Percentiles rank a stretch among this genome's conserved stretches.
Evolutionary conservation across 2,888 invertebrate species (phyloP).

Genomic region (Frankliniella fusca): DNA sequence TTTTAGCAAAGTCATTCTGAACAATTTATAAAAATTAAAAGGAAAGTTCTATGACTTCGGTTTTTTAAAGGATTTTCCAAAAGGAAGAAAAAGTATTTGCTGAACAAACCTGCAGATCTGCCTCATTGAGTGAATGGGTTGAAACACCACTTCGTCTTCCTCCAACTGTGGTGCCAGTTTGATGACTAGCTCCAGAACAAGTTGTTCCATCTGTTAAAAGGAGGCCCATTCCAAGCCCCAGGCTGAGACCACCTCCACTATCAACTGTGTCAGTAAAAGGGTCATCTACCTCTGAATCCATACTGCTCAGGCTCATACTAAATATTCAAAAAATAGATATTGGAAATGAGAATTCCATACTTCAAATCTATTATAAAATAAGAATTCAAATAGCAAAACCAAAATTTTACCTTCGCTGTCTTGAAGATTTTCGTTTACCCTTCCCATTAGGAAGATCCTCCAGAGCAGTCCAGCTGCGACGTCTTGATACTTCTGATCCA

Average conservation of each 20-base stretch:
- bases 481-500: slow-evolving; percentile 56
- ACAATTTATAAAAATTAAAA: slow-evolving; percentile 37
- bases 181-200: slow-evolving; percentile 50
- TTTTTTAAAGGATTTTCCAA: neutral
- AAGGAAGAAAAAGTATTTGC: slow-evolving; percentile 32
- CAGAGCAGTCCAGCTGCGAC: slow-evolving; percentile 84
- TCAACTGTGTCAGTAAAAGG: slow-evolving; percentile 50
- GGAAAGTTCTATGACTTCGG: slow-evolving; percentile 25
- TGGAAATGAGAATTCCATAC: slow-evolving; percentile 30
- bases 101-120: slow-evolving; percentile 68
- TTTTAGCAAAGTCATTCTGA: slow-evolving; percentile 70
- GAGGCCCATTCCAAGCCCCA: slow-evolving; percentile 47
- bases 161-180: slow-evolving; percentile 48
- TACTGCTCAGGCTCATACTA: slow-evolving; percentile 69
- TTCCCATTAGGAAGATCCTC: slow-evolving; percentile 62
- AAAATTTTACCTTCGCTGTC: slow-evolving; percentile 53
- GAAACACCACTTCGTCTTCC: slow-evolving; percentile 46
- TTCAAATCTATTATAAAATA: slow-evolving; percentile 25
- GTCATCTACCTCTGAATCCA: slow-evolving; percentile 83
- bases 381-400: slow-evolving; percentile 28
- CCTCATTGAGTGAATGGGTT: slow-evolving; percentile 83
- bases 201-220: slow-evolving; percentile 51
- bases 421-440: slow-evolving; percentile 50
- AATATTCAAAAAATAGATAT: slow-evolving; percentile 34
- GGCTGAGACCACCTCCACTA: slow-evolving; percentile 41